A percentile compares a stretch with the other conserved stretches of the same genome.
Conservation (phyloP, 2,888 invertebrate species). For the Tachina grossa region DNA sequence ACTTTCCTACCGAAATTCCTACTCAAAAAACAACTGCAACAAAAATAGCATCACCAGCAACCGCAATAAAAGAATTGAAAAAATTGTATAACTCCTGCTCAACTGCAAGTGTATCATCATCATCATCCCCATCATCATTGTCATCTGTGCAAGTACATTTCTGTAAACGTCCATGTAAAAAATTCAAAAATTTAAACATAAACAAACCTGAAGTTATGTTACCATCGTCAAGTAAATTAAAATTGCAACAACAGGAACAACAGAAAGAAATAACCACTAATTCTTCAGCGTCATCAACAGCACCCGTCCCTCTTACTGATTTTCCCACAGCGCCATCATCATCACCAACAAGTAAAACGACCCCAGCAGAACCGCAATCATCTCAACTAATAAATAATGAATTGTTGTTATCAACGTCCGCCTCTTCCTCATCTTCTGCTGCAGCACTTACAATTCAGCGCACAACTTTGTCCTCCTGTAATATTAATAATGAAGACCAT, state of each 20-base stretch:
- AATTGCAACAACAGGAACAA: constrained; percentile 75
- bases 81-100: constrained; percentile 31
- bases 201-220: constrained; percentile 79
- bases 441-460: constrained; percentile 31
- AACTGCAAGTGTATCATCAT: background rate
- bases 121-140: background rate
- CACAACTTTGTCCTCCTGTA: constrained; percentile 45
- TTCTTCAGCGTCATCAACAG: constrained; percentile 30
- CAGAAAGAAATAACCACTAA: constrained; percentile 16
- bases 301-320: constrained; percentile 40
- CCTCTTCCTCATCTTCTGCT: constrained; percentile 42
- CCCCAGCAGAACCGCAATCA: constrained; percentile 33
- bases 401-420: constrained; percentile 52
- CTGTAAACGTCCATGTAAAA: constrained; percentile 74
- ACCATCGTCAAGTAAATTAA: constrained; percentile 80
- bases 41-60: constrained; percentile 23
- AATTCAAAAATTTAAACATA: constrained; percentile 80
- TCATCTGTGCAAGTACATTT: constrained; percentile 40
- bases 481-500: constrained; percentile 44
- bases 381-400: constrained; percentile 57
- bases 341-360: constrained; percentile 50
- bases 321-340: constrained; percentile 52
- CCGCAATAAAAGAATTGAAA: constrained; percentile 41
- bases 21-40: constrained; percentile 16
- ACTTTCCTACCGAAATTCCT: background rate